Percentiles rank a stretch among this genome's conserved stretches.
Evolutionary conservation across 1,140 invertebrate genomes (phyloP).

Genomic region (Bombus picipes): DNA sequence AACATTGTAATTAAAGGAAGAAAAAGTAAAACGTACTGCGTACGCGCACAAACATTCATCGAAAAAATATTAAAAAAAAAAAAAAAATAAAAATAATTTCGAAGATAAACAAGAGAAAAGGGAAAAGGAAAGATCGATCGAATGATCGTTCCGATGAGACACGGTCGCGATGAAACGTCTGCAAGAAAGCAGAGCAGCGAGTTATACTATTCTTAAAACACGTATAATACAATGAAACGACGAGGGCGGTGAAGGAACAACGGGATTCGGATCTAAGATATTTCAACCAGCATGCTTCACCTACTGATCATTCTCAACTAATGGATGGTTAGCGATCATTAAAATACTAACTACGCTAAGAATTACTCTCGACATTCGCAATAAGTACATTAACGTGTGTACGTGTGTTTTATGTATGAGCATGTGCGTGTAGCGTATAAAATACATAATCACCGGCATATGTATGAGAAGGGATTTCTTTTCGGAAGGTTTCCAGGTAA

Average conservation of each 20-base stretch:
- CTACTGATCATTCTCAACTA: slow-evolving; percentile 70
- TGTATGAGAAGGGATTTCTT: not conserved
- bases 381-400: slow-evolving; percentile 40
- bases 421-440: slow-evolving; percentile 38
- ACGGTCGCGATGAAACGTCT: slow-evolving; percentile 23
- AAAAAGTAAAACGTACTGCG: not conserved
- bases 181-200: slow-evolving; percentile 29
- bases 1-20: not conserved
- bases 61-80: no score
- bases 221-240: slow-evolving; percentile 39
- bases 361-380: slow-evolving; percentile 69
- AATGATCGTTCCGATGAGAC: not conserved
- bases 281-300: slow-evolving; percentile 68
- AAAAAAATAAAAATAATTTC: not conserved
- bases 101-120: not conserved
- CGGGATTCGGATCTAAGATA: slow-evolving; percentile 50
- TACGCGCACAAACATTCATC: not conserved
- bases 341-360: slow-evolving; percentile 69
- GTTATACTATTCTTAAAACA: slow-evolving; percentile 10
- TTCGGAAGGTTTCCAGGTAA: not conserved
- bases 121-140: not conserved
- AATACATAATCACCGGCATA: slow-evolving; percentile 39
- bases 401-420: slow-evolving; percentile 18
- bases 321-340: slow-evolving; percentile 66
- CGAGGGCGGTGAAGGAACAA: slow-evolving; percentile 53